Evolutionary conservation across 1,140 invertebrate species (phyloP).

Genomic region (Periplaneta americana): DNA sequence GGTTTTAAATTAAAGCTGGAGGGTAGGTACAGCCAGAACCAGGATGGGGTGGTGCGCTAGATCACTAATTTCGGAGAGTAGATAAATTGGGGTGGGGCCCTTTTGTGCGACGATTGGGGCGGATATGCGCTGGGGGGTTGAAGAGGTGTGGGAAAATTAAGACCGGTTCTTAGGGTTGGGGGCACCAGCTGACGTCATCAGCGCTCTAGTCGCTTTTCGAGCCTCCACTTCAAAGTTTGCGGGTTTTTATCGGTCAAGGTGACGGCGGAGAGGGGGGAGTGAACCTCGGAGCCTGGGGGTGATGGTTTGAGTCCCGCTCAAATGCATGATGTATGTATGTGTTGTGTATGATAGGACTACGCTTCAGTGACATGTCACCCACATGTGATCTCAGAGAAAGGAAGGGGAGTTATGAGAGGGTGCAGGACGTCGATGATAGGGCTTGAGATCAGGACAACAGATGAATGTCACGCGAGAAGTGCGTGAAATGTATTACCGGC

Average conservation of each 20-base stretch:
- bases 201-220: background rate
- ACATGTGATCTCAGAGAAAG: background rate
- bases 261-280: background rate
- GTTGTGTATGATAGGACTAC: background rate
- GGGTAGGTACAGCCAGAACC: background rate
- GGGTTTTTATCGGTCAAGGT: too few relatives aligned
- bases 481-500: too few relatives aligned
- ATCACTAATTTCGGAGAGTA: background rate
- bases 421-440: too few relatives aligned
- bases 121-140: background rate
- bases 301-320: background rate
- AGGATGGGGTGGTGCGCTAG: background rate
- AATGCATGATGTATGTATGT: background rate
- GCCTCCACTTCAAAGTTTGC: background rate
- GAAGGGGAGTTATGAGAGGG: too few relatives aligned
- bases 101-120: background rate
- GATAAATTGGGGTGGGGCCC: background rate
- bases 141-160: background rate
- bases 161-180: background rate
- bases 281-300: background rate
- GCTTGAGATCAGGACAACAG: too few relatives aligned
- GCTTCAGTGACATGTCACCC: background rate
- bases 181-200: background rate
- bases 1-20: background rate
- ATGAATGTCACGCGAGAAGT: too few relatives aligned